Conservation (phyloP, 2,113 vertebrate species). For the Atractosteus spatula region DNA sequence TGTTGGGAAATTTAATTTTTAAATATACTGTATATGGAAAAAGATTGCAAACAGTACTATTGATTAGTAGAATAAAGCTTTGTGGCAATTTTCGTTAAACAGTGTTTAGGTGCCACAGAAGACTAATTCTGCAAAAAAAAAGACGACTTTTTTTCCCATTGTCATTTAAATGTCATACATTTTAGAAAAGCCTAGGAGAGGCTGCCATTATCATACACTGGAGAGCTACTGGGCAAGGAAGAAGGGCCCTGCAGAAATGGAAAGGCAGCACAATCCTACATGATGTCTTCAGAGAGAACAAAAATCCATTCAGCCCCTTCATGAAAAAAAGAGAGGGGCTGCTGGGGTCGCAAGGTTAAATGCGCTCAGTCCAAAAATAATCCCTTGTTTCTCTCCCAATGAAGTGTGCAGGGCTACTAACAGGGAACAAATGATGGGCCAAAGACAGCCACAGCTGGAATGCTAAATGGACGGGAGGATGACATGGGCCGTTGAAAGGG, state of each 20-base stretch:
- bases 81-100: no score
- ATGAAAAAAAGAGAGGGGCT: slow-evolving; percentile 21
- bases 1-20: background rate
- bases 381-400: background rate
- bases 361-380: background rate
- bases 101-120: no score
- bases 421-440: slow-evolving; percentile 35
- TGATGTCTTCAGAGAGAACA: slow-evolving; percentile 36
- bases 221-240: slow-evolving; percentile 9
- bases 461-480: slow-evolving; percentile 27
- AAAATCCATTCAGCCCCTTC: slow-evolving; percentile 37
- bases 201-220: slow-evolving; percentile 40
- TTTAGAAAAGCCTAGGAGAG: no score
- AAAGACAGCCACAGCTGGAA: slow-evolving; percentile 36
- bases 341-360: slow-evolving; percentile 30
- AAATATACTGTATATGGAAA: no score
- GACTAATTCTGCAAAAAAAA: no score
- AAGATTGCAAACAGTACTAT: no score
- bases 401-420: background rate
- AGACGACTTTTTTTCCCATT: no score
- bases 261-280: slow-evolving; percentile 24
- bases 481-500: slow-evolving; percentile 36
- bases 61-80: no score
- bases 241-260: slow-evolving; percentile 10
- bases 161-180: no score